Evolutionary conservation across 1,140 invertebrate genomes (phyloP).

Genomic region (Ptiloglossa arizonensis): DNA sequence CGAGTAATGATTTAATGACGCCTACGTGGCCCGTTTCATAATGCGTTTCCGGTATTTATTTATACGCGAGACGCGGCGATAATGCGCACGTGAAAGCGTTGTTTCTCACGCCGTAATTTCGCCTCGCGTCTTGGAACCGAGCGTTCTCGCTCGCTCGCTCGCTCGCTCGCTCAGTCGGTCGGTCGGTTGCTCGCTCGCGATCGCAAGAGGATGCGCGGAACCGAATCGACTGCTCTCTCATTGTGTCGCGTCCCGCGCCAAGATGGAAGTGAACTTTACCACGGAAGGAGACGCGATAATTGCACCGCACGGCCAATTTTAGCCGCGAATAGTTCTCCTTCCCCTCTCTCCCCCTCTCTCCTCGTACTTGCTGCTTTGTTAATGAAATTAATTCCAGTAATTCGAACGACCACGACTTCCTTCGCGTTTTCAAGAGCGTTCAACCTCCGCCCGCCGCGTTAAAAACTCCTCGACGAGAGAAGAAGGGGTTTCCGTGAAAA

Average conservation of each 20-base stretch:
- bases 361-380: conserved; percentile 1
- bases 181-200: no score
- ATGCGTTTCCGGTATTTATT: conserved; percentile 47
- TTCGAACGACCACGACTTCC: conserved; percentile 25
- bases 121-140: not conserved
- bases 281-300: conserved; percentile 37
- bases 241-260: conserved; percentile 13
- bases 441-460: conserved; percentile 4
- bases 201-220: conserved; percentile 13
- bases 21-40: conserved; percentile 35
- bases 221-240: not conserved
- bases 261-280: conserved; percentile 27
- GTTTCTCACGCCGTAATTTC: conserved; percentile 61
- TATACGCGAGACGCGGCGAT: conserved; percentile 24
- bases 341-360: no score
- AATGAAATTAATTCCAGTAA: conserved; percentile 45
- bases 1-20: conserved; percentile 48
- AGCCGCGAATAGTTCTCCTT: conserved; percentile 13
- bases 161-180: no score
- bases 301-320: conserved; percentile 22
- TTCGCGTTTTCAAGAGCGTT: not conserved
- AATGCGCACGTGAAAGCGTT: conserved; percentile 19
- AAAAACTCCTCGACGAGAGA: not conserved
- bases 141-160: no score
- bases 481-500: no score